Evolutionary conservation across 2,797 vertebrate genomes (phyloP).

Genomic region (Paratrypauchen microcephalus): DNA sequence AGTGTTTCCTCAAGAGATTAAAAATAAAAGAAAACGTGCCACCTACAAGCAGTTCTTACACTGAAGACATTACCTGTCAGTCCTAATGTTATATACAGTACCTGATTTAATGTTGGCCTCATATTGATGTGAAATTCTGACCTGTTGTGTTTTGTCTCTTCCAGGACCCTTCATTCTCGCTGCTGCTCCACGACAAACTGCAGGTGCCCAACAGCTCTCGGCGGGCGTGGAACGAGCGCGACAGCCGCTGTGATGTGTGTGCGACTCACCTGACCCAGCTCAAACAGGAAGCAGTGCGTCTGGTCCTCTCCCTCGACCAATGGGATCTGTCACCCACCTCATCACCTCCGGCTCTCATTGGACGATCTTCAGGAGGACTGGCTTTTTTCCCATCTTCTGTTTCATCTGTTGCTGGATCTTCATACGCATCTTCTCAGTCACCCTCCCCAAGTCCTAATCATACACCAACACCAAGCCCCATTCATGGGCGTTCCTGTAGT

Average conservation of each 20-base stretch:
- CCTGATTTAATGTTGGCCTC: background rate
- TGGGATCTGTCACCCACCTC: constrained; percentile 86
- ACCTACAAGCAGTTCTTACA: background rate
- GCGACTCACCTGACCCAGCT: constrained; percentile 92
- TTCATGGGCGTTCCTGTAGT: constrained; percentile 50
- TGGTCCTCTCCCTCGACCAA: constrained; percentile 91
- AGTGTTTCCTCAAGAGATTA: background rate
- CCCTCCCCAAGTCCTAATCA: constrained; percentile 59
- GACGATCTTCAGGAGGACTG: constrained; percentile 55
- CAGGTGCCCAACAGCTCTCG: constrained; percentile 92
- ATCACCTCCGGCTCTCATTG: constrained; percentile 78
- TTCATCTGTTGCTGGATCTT: constrained; percentile 38
- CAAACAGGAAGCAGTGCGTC: constrained; percentile 95
- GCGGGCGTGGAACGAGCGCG: constrained; percentile 92
- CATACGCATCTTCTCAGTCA: constrained; percentile 44
- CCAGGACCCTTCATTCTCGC: constrained; percentile 90
- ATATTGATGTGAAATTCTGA: background rate
- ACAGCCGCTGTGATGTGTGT: constrained; percentile 94
- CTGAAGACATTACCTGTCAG: background rate
- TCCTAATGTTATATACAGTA: background rate
- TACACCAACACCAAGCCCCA: constrained; percentile 64
- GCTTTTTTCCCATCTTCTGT: constrained; percentile 63
- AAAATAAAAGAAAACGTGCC: background rate
- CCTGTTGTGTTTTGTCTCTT: constrained; percentile 45
- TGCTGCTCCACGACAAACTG: constrained; percentile 92